Evolutionary conservation across 2,888 invertebrate species (phyloP), one percentile per base, ranked within the genome.

Genomic region (Pantelozetes paolii): DNA sequence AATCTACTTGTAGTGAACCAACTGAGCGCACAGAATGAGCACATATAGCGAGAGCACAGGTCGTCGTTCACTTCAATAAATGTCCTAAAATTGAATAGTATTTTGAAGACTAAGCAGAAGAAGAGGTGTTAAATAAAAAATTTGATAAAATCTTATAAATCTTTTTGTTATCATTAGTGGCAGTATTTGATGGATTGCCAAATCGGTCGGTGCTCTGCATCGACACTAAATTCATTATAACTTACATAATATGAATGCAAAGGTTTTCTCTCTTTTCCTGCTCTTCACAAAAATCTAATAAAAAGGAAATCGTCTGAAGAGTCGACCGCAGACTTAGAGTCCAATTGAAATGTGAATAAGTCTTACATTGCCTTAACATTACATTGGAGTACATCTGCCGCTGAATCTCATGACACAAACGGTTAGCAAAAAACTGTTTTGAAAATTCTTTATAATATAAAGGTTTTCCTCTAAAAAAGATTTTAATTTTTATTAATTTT

Each of bases 141-240:
- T n/a, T n/a, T n/a, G n/a, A n/a, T n/a, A n/a, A n/a, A 67, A 23
- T 67, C 40, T 40, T 40, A 32, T 67, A 67, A 62, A 67, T 67
- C 42, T 67, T 67, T 20, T 67, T 67, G 40, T 67, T 67, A 67
- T 67, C 67, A 67, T 67, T 67, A 42, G 23, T 67, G 67, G 67
- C 67, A 67, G 67, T 13, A 67, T 67, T 67, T 67, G 67, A 67
- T 67, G 67, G 67, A 67, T 67, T 40, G 40, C 36, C 67, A 1
- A 40, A 20, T 67, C 67, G 23, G 67, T 67, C 32, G 36, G 23
- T 36, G 67, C 42, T 18, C 11, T 67, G 67, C 40, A 67, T 40
- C 13, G 67, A n/a, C 20, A 40, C 23, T 23, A 40, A 36, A 67
- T 67, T 67, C 15, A 67, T 67, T 67, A 18, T 15, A 59, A 59